Base-by-base conservation (phyloP, 2,113 vertebrate genomes). In the Petaurus breviceps region DNA sequence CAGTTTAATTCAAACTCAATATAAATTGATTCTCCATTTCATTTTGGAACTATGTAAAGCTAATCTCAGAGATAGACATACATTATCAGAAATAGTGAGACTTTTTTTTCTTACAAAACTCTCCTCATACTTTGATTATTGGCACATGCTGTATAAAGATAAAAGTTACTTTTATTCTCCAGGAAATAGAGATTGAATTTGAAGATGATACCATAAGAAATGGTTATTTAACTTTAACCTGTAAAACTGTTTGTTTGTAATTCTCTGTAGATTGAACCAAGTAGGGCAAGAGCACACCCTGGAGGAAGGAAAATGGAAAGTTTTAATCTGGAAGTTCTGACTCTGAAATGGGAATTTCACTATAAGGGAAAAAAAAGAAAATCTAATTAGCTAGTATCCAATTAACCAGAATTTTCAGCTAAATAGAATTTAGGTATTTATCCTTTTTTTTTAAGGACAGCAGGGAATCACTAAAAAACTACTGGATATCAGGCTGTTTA, bases 221-320 rank as follows among this genome's bases (percentile, higher is more conserved):
- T 94, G 25, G 47, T 0, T 12, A 92, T 57, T 90, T 55, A 90
- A 24, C 1, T 10, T 57, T 49, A 22, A 84, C n/a, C n/a, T 84
- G 19, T 43, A 84, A 84, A 84, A 84, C 68, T 84, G 1, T 43
- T 84, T 77, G 5, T 43, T 57, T 84, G 2, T 89, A 61, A 92
- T 94, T 3, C n/a, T 49, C 28, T 55, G 16, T 4, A 95, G n/a
- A 91, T 91, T 93, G 26, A 89, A 91, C n/a, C 68, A 91, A 8
- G 54, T 90, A 92, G 26, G 4, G 90, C 28, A 91, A 25, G 46
- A 19, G 68, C 68, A 84, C 0, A 6, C 51, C 22, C 57, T 84
- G 61, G 28, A 89, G 94, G 55, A 92, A 49, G 54, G 92, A 77
- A 96, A 95, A 57, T 49, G 51, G 52, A 94, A 89, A 91, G 47